These are phyloP conservation scores for Cantharis rufa DNA, from an alignment of 2,888 invertebrate species.

Conservation along the genomic window DNA sequence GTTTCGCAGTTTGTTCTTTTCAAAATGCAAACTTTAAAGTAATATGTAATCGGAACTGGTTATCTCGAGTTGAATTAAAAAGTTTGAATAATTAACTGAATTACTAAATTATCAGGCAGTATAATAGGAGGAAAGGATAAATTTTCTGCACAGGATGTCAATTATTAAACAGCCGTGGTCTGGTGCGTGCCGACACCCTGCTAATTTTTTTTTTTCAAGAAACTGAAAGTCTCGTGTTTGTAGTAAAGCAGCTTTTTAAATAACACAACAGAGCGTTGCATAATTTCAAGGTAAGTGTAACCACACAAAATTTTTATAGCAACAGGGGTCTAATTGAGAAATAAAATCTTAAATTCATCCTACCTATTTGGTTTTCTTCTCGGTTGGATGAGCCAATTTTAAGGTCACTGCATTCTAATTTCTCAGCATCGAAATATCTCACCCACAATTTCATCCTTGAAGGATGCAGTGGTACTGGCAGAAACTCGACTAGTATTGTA, in stretches of 20 bases:
- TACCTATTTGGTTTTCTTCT: slow-evolving; percentile 21
- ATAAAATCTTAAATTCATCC: slow-evolving; percentile 28
- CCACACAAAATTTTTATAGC: not conserved
- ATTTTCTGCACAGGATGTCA: not conserved
- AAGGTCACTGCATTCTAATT: slow-evolving; percentile 20
- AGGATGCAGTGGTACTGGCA: not conserved
- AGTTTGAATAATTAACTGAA: not conserved
- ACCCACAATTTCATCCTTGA: not conserved
- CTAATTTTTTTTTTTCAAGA: too few species aligned
- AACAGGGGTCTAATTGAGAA: slow-evolving; percentile 35
- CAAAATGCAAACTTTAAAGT: not conserved
- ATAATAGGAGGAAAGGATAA: not conserved
- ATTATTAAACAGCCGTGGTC: too few species aligned
- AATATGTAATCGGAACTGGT: not conserved
- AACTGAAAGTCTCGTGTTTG: not conserved
- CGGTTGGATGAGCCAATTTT: slow-evolving; percentile 16
- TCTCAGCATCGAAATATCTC: slow-evolving; percentile 3
- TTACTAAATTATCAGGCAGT: not conserved
- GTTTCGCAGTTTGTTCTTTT: slow-evolving; percentile 5
- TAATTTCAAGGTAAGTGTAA: not conserved
- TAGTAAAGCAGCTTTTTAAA: not conserved
- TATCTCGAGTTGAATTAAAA: not conserved
- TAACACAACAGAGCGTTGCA: not conserved
- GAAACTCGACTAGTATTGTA: slow-evolving; percentile 7
- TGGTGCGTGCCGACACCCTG: too few species aligned